Evolutionary conservation across 2,113 vertebrate species (phyloP).

Genomic region (Orthonyx spaldingii): DNA sequence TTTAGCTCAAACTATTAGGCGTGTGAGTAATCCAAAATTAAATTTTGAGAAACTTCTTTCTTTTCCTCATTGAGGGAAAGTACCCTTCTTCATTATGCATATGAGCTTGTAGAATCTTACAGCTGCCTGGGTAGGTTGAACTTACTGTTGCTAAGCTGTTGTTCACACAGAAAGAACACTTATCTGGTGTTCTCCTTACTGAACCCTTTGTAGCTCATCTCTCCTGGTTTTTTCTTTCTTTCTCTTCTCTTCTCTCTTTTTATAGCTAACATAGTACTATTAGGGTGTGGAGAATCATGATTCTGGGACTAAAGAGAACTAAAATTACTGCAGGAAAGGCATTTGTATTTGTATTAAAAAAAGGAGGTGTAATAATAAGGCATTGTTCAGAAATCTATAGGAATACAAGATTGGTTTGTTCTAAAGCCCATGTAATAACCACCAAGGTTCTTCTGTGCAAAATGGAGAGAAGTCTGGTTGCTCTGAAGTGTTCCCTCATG

Average conservation of each 20-base stretch:
- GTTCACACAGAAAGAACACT: background rate
- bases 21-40: background rate
- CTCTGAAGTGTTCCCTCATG: background rate
- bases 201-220: background rate
- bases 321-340: background rate
- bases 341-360: background rate
- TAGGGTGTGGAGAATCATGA: background rate
- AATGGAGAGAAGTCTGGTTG: background rate
- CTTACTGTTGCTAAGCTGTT: background rate
- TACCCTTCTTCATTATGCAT: background rate
- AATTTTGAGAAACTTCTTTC: background rate
- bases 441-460: background rate
- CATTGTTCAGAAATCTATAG: background rate
- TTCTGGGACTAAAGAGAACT: background rate
- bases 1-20: background rate
- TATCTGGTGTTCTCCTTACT: background rate
- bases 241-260: background rate
- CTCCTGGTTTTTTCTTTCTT: background rate
- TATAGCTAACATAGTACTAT: background rate
- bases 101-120: background rate
- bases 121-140: background rate
- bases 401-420: background rate
- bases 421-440: background rate
- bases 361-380: background rate
- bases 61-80: background rate